phyloP scores from a whole-genome alignment of 2,113 vertebrate species.

The Chlorodrepanis virens region DNA sequence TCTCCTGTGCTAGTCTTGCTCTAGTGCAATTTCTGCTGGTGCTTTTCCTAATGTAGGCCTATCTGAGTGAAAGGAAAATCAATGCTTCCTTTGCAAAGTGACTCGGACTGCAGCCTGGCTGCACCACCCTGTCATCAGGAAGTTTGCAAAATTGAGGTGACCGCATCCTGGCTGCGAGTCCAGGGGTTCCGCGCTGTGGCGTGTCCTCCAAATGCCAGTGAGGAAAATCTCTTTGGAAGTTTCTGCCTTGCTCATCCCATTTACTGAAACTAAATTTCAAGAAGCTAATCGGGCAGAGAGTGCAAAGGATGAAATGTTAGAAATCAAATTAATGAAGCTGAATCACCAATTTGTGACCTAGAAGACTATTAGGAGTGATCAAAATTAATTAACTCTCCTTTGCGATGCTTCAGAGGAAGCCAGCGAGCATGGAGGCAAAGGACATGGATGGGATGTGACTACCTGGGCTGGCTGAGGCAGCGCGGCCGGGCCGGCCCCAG shows the following conservation, averaged over 20 bases:
- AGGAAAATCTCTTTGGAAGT: constrained; percentile 72
- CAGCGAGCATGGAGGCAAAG: neutral
- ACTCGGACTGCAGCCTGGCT: neutral
- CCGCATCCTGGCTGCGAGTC: neutral
- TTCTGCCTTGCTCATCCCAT: constrained; percentile 67
- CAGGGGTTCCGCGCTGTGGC: neutral
- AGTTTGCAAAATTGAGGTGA: neutral
- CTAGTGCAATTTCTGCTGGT: neutral
- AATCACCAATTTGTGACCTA: constrained; percentile 69
- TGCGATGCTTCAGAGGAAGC: constrained; percentile 18
- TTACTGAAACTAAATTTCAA: constrained; percentile 71
- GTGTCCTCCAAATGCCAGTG: constrained; percentile 21
- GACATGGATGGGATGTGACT: constrained; percentile 47
- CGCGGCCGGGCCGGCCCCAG: neutral
- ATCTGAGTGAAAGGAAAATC: neutral
- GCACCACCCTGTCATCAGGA: neutral
- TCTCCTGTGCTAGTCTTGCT: neutral
- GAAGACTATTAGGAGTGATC: constrained; percentile 67
- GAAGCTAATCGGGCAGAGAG: constrained; percentile 74
- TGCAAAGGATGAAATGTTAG: constrained; percentile 70
- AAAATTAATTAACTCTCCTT: constrained; percentile 69
- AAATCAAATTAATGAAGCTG: constrained; percentile 72
- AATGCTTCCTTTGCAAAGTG: neutral
- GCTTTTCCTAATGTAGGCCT: neutral
- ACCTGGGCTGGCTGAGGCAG: neutral